Evolutionary conservation across 2,888 invertebrate genomes (phyloP).

Genomic region (Pristionchus entomophagus): DNA sequence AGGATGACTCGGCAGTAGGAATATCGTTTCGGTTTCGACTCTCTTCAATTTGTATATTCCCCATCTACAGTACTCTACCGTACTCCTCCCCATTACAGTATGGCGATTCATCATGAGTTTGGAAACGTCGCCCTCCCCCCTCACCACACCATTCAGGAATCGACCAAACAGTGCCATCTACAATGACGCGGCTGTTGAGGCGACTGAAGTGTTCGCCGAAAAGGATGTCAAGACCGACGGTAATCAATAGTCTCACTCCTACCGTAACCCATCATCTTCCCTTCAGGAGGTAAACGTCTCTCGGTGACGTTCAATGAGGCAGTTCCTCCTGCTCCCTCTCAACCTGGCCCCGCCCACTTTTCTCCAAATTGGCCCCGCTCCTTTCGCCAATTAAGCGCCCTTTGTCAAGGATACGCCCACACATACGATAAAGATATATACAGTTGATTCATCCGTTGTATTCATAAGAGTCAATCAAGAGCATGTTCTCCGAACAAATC

Average conservation of each 20-base stretch:
- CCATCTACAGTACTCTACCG: too few relatives aligned
- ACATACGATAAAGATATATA: not conserved
- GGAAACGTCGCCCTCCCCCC: not conserved
- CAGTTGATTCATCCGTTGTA: too few relatives aligned
- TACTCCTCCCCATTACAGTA: not conserved
- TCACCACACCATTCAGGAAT: slow-evolving; percentile 39
- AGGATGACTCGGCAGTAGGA: too few relatives aligned
- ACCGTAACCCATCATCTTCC: slow-evolving; percentile 13
- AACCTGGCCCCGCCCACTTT: not conserved
- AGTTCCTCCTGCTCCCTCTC: not conserved
- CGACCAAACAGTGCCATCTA: slow-evolving; percentile 23
- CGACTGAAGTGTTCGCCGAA: slow-evolving; percentile 11
- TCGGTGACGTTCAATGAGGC: not conserved
- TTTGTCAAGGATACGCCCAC: not conserved
- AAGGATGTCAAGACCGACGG: slow-evolving; percentile 21
- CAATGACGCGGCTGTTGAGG: not conserved
- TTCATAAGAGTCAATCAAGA: too few relatives aligned
- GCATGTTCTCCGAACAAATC: slow-evolving; percentile 62
- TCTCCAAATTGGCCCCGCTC: too few relatives aligned
- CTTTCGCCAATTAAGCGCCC: slow-evolving; percentile 11
- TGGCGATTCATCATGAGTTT: slow-evolving; percentile 37
- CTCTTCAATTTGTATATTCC: too few relatives aligned
- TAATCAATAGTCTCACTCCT: not conserved
- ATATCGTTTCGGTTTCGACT: too few relatives aligned
- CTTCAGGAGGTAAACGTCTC: slow-evolving; percentile 20